Evolutionary conservation across 2,888 invertebrate species (phyloP).

Genomic region (Ochropleura leucogaster): DNA sequence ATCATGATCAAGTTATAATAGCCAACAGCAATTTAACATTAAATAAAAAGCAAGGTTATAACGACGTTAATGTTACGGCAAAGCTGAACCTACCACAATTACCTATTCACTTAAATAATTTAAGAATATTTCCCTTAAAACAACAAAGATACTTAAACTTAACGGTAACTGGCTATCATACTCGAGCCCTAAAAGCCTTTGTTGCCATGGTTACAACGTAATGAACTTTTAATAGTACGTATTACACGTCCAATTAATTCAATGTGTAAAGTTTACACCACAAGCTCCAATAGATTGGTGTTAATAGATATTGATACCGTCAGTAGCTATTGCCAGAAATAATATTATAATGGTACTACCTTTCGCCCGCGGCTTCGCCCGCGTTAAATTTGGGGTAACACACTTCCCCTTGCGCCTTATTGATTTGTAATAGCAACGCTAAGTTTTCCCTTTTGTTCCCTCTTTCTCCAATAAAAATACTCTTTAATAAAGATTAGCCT

Average conservation of each 20-base stretch:
- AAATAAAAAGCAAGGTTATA: neutral
- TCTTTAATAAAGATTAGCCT: too few relatives aligned
- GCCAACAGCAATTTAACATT: neutral
- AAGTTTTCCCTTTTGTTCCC: too few relatives aligned
- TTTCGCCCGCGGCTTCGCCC: too few relatives aligned
- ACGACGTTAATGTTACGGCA: too few relatives aligned
- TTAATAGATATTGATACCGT: neutral
- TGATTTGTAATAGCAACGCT: too few relatives aligned
- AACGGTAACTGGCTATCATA: neutral
- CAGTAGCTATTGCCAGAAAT: neutral
- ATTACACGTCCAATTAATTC: conserved; percentile 7
- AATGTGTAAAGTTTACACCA: neutral
- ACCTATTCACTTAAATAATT: conserved; percentile 6
- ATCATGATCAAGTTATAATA: too few relatives aligned
- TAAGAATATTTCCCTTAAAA: neutral
- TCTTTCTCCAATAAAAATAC: too few relatives aligned
- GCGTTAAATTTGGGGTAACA: too few relatives aligned
- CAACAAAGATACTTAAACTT: neutral
- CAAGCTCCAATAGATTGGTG: neutral
- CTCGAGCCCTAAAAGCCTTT: neutral
- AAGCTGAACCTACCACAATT: neutral
- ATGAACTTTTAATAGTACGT: conserved; percentile 1
- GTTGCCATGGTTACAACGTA: neutral
- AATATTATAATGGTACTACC: too few relatives aligned
- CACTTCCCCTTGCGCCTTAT: too few relatives aligned